Base-by-base conservation (phyloP, 1,140 invertebrate genomes). In the Diachasma alloeum region DNA sequence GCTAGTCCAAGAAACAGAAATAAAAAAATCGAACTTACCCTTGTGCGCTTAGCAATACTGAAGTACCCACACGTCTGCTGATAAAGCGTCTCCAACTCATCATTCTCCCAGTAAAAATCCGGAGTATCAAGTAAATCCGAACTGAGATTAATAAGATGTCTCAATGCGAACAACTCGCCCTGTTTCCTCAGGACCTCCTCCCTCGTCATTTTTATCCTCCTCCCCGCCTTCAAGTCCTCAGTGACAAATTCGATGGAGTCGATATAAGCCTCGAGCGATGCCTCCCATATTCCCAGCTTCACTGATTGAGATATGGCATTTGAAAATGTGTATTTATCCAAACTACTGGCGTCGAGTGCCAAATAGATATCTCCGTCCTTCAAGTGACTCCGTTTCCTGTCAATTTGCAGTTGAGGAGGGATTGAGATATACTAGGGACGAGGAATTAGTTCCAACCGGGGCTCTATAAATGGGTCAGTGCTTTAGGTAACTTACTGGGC, bases 91-190 rank as follows among this genome's bases (percentile, higher is more conserved):
- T 98, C 97, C 5, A 98, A 90, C 46, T 95, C 91, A 82, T 98
- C 96, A 69, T 96, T 92, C 81, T 99, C 97, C 97, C 98, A 99
- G 86, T 99, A 99, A 88, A 98, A 98, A 89, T 99, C 98, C 0
- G 98, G 97, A 0, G 95, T 97, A 86, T 98, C 97, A 48, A 99
- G 86, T 8, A 98, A 90, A 89, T 99, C 97, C 0, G 97, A 98
- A 78, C 96, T 96, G 63, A 99, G 91, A 88, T 98, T 99, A 9
- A 99, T 94, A 3, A 94, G 91, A 89, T 99, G 97, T 46, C 96
- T 91, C 24, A 99, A 89, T 1, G 95, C 94, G 87, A 97, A 98
- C 13, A 99, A 85, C 91, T 98, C 95, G 0, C 97, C 97, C 59
- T 96, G 94, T 87, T 97, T 98, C n/a, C 93, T 92, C 9, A 98